A percentile compares a stretch with the other conserved stretches of the same genome.
Conservation (phyloP, 2,113 vertebrate species). For the Indicator indicator region DNA sequence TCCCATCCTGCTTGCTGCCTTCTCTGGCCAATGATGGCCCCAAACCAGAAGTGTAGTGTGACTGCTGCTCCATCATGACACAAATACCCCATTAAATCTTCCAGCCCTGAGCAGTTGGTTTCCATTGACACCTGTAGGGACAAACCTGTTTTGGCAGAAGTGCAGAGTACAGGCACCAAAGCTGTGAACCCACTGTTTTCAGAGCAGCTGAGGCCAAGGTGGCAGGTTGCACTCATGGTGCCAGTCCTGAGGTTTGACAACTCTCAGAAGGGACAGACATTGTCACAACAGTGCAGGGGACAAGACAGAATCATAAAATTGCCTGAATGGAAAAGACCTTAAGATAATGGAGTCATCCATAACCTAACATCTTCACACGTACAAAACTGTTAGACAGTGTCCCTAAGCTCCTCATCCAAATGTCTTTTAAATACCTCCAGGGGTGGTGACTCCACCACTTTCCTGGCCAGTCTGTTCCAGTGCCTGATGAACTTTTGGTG, state of each 20-base stretch:
- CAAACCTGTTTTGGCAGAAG: neutral
- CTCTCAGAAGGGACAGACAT: neutral
- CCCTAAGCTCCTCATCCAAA: too few species aligned
- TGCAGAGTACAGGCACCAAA: neutral
- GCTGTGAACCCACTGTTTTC: neutral
- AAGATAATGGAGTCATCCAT: too few species aligned
- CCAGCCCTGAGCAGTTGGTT: neutral
- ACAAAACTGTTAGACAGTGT: too few species aligned
- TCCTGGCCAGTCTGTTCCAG: too few species aligned
- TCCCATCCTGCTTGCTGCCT: fast-evolving
- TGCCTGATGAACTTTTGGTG: too few species aligned
- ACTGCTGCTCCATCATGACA: fast-evolving
- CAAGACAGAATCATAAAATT: too few species aligned
- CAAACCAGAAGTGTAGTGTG: neutral
- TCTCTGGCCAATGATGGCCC: neutral
- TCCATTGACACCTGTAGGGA: fast-evolving
- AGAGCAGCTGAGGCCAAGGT: neutral
- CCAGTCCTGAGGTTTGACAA: neutral
- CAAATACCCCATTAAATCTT: fast-evolving
- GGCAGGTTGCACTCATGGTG: neutral
- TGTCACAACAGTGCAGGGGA: fast-evolving
- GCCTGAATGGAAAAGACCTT: too few species aligned
- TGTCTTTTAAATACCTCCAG: too few species aligned
- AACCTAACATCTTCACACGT: too few species aligned
- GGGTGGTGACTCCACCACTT: too few species aligned